phyloP scores from a whole-genome alignment of 2,888 invertebrate genomes.

The Caenorhabditis sulstoni region DNA sequence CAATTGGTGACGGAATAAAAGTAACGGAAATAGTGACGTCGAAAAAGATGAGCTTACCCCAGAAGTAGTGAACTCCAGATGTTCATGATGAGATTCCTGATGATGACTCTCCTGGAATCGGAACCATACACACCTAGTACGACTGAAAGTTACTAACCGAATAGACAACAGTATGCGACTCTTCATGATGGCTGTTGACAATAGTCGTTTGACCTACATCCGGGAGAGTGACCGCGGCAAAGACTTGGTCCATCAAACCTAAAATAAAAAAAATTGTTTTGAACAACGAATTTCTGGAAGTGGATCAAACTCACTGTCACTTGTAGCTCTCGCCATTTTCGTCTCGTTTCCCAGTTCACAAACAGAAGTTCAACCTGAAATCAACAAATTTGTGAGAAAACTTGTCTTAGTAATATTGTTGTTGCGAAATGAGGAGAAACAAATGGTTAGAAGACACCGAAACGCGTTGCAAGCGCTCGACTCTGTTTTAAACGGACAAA shows the following conservation, averaged over 20 bases:
- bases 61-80: conserved; percentile 36
- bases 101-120: conserved; percentile 32
- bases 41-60: conserved; percentile 27
- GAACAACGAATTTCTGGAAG: too few relatives aligned
- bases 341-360: conserved; percentile 23
- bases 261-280: too few relatives aligned
- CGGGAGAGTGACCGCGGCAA: conserved; percentile 44
- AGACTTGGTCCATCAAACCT: conserved; percentile 53
- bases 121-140: background rate
- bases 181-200: conserved; percentile 34
- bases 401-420: conserved; percentile 12
- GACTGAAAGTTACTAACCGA: conserved; percentile 13
- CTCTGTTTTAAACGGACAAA: conserved; percentile 47
- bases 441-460: conserved; percentile 23
- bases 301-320: conserved; percentile 14
- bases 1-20: conserved; percentile 5
- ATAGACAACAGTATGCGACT: conserved; percentile 31
- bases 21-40: background rate
- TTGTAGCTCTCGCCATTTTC: conserved; percentile 22
- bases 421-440: background rate
- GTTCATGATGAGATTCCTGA: conserved; percentile 32
- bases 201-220: conserved; percentile 32
- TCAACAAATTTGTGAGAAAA: background rate
- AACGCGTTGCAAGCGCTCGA: conserved; percentile 27
- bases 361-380: conserved; percentile 40